These are phyloP conservation scores for Origma solitaria DNA, from an alignment of 2,113 vertebrate genomes.

Conservation along the genomic window DNA sequence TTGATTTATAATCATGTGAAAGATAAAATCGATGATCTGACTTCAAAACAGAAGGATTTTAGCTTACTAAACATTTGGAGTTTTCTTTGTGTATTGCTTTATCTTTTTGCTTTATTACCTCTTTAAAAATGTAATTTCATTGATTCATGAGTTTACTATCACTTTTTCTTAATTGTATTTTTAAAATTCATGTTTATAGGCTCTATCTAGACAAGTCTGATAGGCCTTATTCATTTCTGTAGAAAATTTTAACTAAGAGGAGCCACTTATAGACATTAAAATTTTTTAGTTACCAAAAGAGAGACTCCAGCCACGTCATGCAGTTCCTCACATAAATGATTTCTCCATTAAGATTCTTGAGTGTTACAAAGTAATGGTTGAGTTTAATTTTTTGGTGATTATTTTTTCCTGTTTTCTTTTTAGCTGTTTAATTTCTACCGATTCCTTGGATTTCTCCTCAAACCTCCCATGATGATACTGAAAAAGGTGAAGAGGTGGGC, in stretches of 20 bases:
- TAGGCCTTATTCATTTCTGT: conserved; percentile 8
- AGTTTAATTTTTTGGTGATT: neutral
- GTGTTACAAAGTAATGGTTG: neutral
- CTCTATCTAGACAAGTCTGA: conserved; percentile 33
- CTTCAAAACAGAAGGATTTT: neutral
- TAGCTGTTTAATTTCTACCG: conserved; percentile 56
- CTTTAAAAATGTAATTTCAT: conserved; percentile 37
- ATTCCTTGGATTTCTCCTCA: conserved; percentile 52
- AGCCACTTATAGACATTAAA: neutral
- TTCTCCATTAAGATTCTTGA: neutral
- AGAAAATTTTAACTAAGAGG: neutral
- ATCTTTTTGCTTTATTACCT: conserved; percentile 39
- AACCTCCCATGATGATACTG: conserved; percentile 13
- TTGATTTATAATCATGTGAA: conserved; percentile 47
- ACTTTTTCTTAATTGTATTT: conserved; percentile 41
- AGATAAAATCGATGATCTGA: conserved; percentile 31
- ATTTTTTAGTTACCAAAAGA: neutral
- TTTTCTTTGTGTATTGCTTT: neutral
- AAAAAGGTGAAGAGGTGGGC: neutral
- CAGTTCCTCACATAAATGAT: neutral
- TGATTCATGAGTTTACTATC: conserved; percentile 11
- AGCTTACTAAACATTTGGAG: neutral
- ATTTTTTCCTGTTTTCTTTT: neutral
- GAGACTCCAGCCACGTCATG: neutral
- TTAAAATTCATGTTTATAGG: neutral